These are phyloP conservation scores for Alauda arvensis DNA, from an alignment of 2,797 vertebrate genomes.

Conservation along the genomic window DNA sequence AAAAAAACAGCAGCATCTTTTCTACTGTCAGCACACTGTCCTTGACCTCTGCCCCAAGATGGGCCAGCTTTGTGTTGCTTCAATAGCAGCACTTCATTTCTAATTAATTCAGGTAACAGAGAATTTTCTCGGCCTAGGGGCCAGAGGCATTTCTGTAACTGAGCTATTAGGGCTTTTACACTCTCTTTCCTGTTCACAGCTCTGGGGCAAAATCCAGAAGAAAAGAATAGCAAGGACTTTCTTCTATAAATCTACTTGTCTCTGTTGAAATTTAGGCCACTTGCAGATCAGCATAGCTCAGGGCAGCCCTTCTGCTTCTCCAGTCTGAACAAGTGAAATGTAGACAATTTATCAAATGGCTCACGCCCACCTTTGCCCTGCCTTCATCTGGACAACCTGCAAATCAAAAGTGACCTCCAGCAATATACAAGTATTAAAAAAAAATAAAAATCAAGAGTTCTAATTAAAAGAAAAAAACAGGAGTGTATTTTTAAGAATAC, in stretches of 20 bases:
- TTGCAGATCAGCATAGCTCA: background rate
- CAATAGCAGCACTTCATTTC: background rate
- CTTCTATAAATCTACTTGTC: background rate
- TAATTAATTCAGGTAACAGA: background rate
- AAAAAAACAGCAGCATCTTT: background rate
- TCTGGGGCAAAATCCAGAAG: background rate
- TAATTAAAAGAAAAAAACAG: background rate
- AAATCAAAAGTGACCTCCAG: background rate
- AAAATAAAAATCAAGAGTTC: background rate
- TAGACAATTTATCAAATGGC: background rate
- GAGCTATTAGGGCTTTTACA: background rate
- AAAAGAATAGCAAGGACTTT: background rate
- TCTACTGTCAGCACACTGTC: background rate
- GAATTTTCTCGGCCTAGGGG: background rate
- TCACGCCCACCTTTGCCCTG: background rate
- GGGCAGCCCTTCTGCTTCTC: background rate
- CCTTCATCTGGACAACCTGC: background rate
- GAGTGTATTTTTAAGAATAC: background rate
- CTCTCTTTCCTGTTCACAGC: background rate
- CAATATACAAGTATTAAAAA: accelerated
- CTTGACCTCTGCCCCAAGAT: background rate
- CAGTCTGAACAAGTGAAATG: background rate
- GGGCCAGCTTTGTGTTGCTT: background rate
- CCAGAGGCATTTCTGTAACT: background rate
- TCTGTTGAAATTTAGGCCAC: background rate